phyloP scores from a whole-genome alignment of 2,888 invertebrate species.

The Teleiodes luculella region DNA sequence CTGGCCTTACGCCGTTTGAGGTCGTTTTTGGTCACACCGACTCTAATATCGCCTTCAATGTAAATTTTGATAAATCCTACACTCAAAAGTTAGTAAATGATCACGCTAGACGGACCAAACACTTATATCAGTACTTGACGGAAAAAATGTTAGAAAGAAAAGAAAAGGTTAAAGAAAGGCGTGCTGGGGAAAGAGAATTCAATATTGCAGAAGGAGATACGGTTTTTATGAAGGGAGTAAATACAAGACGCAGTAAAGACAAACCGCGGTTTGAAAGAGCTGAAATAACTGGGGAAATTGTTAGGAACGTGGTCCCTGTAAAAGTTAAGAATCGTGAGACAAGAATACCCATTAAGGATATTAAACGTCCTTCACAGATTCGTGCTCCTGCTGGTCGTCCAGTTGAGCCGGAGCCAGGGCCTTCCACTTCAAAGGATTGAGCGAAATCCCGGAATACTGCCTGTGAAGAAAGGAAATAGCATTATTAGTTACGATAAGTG shows the following conservation, averaged over 20 bases:
- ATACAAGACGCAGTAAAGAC: conserved; percentile 16
- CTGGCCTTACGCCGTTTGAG: conserved; percentile 16
- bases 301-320: conserved; percentile 16
- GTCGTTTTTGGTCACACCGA: conserved; percentile 17
- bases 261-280: conserved; percentile 17
- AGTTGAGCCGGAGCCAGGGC: neutral
- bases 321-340: conserved; percentile 5
- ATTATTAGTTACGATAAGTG: conserved; percentile 4
- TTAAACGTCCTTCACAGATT: conserved; percentile 20
- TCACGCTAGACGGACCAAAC: conserved; percentile 12
- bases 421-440: conserved; percentile 9
- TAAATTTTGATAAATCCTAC: conserved; percentile 3
- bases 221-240: conserved; percentile 17
- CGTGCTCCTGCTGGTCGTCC: neutral
- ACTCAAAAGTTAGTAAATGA: conserved; percentile 19
- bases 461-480: conserved; percentile 4
- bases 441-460: conserved; percentile 11
- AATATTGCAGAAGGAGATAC: conserved; percentile 13
- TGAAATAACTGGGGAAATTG: conserved; percentile 5
- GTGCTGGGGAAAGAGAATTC: conserved; percentile 8
- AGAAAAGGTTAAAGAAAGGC: conserved; percentile 10
- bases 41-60: neutral
- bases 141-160: conserved; percentile 12
- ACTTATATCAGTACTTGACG: conserved; percentile 15
- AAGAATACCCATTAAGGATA: conserved; percentile 16